A percentile compares a stretch with the other conserved stretches of the same genome.
phyloP scores from a whole-genome alignment of 2,888 invertebrate species.

The Brachynemurus nebulosus region DNA sequence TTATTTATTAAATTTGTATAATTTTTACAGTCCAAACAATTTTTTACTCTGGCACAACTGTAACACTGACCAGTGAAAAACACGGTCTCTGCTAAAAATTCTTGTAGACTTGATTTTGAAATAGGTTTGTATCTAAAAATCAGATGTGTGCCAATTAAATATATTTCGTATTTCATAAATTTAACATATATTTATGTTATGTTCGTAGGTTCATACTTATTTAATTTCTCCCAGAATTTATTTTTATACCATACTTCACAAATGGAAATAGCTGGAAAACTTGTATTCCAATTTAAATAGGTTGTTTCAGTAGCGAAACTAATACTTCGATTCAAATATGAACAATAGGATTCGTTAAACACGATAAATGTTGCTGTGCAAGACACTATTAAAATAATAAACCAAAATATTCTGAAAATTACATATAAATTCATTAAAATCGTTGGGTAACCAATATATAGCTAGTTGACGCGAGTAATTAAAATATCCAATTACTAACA shows the following conservation, averaged over 20 bases:
- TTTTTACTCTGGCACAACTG: slow-evolving; percentile 27
- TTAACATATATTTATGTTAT: neutral
- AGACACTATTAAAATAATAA: slow-evolving; percentile 32
- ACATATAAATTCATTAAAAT: neutral
- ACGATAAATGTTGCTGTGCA: slow-evolving; percentile 33
- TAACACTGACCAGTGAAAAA: slow-evolving; percentile 36
- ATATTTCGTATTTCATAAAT: neutral
- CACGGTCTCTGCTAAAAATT: slow-evolving; percentile 31
- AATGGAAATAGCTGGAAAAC: slow-evolving; percentile 45
- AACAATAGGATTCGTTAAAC: slow-evolving; percentile 36
- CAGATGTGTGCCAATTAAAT: no score
- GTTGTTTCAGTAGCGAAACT: slow-evolving; percentile 39
- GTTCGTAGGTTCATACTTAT: slow-evolving; percentile 23
- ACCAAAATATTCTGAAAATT: slow-evolving; percentile 40
- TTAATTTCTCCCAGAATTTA: slow-evolving; percentile 26
- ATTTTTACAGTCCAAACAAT: slow-evolving; percentile 27
- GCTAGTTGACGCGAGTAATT: no score
- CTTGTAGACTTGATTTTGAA: slow-evolving; percentile 17
- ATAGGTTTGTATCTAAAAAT: neutral
- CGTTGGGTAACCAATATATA: no score
- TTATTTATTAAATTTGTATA: neutral
- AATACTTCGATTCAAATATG: slow-evolving; percentile 35
- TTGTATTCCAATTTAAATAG: slow-evolving; percentile 45
- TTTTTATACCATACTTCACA: slow-evolving; percentile 35
- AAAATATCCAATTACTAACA: no score